phyloP scores from a whole-genome alignment of 2,113 vertebrate species.

The Holacanthus passer region DNA sequence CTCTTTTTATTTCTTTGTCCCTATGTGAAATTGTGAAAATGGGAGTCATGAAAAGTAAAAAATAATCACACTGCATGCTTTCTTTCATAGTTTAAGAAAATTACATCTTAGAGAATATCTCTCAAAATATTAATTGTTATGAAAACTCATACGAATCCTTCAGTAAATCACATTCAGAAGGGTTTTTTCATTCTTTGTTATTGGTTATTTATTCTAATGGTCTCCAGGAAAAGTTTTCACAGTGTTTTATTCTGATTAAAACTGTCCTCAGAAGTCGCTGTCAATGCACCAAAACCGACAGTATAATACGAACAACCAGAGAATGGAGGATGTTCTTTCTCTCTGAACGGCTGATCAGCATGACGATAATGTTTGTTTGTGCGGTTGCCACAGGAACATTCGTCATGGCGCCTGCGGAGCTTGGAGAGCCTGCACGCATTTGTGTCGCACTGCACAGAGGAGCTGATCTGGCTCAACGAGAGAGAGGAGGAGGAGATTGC shows the following conservation, averaged over 20 bases:
- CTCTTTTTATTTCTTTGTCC: conserved; percentile 1
- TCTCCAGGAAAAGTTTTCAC: neutral
- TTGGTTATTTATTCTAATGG: neutral
- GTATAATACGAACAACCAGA: neutral
- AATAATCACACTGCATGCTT: neutral
- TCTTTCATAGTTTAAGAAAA: neutral
- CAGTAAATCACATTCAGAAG: neutral
- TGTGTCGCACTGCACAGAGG: conserved; percentile 92
- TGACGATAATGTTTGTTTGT: conserved; percentile 60
- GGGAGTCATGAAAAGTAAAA: too few relatives aligned
- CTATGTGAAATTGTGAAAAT: too few relatives aligned
- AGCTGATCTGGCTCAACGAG: conserved; percentile 99
- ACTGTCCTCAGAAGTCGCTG: neutral
- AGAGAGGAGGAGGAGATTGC: conserved; percentile 98
- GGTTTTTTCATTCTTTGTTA: neutral
- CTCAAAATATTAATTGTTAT: too few relatives aligned
- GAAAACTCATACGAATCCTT: too few relatives aligned
- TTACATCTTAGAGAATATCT: neutral
- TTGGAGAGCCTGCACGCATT: conserved; percentile 93
- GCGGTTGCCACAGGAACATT: conserved; percentile 90
- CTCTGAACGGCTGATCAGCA: conserved; percentile 34
- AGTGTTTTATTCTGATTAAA: neutral
- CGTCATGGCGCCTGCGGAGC: conserved; percentile 92
- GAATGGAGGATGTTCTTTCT: neutral
- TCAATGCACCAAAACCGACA: neutral